A percentile compares a stretch with the other conserved stretches of the same genome.
These are phyloP conservation scores for Tetramorium simillimum DNA, from an alignment of 1,140 invertebrate genomes.

Conservation along the genomic window DNA sequence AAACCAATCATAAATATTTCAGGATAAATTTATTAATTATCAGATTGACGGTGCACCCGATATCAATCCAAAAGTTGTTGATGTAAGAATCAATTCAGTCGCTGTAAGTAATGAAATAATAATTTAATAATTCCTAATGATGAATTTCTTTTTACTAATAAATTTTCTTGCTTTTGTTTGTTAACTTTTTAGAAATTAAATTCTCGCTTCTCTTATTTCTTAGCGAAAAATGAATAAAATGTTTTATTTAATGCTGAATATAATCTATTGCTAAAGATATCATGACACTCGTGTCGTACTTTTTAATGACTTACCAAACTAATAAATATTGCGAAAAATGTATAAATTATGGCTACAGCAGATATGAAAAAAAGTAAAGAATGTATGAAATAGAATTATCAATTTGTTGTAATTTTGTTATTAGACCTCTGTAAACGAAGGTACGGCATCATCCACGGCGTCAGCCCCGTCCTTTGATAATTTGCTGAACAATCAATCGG, in stretches of 20 bases:
- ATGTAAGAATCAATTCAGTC: slow-evolving; percentile 82
- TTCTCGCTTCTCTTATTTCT: neutral
- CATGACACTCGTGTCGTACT: neutral
- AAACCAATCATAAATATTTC: slow-evolving; percentile 65
- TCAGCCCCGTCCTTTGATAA: slow-evolving; percentile 74
- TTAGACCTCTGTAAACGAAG: slow-evolving; percentile 76
- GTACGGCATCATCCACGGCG: slow-evolving; percentile 57
- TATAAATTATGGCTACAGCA: neutral
- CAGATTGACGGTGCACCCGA: slow-evolving; percentile 79
- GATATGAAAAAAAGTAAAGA: neutral
- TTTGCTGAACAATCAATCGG: slow-evolving; percentile 66
- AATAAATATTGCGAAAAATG: neutral
- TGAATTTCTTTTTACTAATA: slow-evolving; percentile 8
- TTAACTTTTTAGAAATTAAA: neutral
- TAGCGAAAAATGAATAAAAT: neutral
- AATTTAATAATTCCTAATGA: slow-evolving; percentile 7
- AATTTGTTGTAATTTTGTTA: neutral
- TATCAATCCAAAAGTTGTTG: slow-evolving; percentile 77
- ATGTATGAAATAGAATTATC: neutral
- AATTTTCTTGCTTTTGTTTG: neutral
- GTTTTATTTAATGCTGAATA: neutral
- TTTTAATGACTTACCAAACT: neutral
- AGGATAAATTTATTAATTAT: slow-evolving; percentile 84
- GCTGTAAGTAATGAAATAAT: slow-evolving; percentile 76
- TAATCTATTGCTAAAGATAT: neutral